Conservation (phyloP, 2,888 invertebrate genomes). For the Linyphia triangularis region DNA sequence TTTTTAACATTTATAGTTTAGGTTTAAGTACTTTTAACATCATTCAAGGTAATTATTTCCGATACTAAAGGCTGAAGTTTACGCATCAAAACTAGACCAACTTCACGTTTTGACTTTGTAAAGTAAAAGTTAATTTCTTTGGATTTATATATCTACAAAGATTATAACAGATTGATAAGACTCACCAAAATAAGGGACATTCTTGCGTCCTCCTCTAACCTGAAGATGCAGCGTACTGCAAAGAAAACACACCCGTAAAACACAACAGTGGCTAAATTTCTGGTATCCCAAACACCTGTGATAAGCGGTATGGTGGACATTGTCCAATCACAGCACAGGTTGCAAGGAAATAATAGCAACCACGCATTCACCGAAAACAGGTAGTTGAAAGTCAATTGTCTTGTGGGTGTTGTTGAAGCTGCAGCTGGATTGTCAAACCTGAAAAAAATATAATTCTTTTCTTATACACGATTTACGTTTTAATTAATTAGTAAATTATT, state of each 20-base stretch:
- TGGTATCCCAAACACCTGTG: constrained; percentile 87
- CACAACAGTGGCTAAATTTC: constrained; percentile 89
- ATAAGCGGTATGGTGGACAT: constrained; percentile 96
- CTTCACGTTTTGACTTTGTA: too few species aligned
- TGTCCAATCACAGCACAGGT: constrained; percentile 98
- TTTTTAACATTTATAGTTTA: too few species aligned
- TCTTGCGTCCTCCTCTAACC: constrained; percentile 61
- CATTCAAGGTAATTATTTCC: too few species aligned
- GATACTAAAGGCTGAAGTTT: too few species aligned
- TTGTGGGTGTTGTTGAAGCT: constrained; percentile 89
- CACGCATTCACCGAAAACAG: constrained; percentile 93
- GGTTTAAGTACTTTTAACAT: too few species aligned
- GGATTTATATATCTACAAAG: too few species aligned
- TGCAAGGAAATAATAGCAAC: constrained; percentile 92
- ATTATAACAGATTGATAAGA: too few species aligned
- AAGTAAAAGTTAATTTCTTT: too few species aligned
- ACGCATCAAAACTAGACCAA: too few species aligned
- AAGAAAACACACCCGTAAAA: constrained; percentile 83
- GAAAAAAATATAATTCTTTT: not conserved
- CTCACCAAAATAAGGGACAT: constrained; percentile 62
- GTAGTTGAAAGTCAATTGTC: constrained; percentile 97
- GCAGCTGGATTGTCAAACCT: constrained; percentile 97
- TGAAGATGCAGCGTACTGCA: constrained; percentile 78
- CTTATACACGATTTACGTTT: too few species aligned
- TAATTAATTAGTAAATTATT: too few species aligned